Percentiles rank a stretch among this genome's conserved stretches.
Conservation (phyloP, 1,140 invertebrate genomes). For the Megalopta genalis region DNA sequence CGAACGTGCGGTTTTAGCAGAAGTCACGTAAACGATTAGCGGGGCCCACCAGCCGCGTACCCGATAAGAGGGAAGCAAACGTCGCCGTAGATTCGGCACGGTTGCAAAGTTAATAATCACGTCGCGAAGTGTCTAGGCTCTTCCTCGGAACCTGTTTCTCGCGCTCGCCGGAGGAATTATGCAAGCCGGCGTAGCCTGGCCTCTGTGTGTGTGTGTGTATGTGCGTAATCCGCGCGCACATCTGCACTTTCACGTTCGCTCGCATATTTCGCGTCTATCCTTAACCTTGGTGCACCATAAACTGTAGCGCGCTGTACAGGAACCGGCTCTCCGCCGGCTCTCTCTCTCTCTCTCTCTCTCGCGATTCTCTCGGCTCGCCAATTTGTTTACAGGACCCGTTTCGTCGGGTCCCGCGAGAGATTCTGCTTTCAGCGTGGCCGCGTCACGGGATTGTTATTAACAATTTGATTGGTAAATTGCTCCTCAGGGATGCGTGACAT, state of each 20-base stretch:
- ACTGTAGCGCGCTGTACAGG: neutral
- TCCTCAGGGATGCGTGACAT: neutral
- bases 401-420: too few species aligned
- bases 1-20: neutral
- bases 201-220: too few species aligned
- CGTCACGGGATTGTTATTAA: neutral
- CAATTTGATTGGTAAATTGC: neutral
- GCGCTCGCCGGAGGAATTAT: conserved; percentile 24
- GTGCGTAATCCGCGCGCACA: conserved; percentile 23
- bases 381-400: too few species aligned
- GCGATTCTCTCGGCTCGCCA: too few species aligned
- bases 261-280: conserved; percentile 27
- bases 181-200: conserved; percentile 5
- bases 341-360: too few species aligned
- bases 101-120: neutral
- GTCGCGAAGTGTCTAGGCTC: neutral
- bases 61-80: neutral
- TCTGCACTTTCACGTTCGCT: conserved; percentile 41
- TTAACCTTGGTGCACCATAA: conserved; percentile 35
- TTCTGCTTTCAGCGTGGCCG: too few species aligned
- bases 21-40: neutral
- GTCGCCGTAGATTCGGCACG: too few species aligned
- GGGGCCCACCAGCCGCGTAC: too few species aligned
- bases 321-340: too few species aligned
- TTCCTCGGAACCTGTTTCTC: conserved; percentile 10